phyloP scores from a whole-genome alignment of 2,888 invertebrate genomes.

The Trichogramma dendrolimi region DNA sequence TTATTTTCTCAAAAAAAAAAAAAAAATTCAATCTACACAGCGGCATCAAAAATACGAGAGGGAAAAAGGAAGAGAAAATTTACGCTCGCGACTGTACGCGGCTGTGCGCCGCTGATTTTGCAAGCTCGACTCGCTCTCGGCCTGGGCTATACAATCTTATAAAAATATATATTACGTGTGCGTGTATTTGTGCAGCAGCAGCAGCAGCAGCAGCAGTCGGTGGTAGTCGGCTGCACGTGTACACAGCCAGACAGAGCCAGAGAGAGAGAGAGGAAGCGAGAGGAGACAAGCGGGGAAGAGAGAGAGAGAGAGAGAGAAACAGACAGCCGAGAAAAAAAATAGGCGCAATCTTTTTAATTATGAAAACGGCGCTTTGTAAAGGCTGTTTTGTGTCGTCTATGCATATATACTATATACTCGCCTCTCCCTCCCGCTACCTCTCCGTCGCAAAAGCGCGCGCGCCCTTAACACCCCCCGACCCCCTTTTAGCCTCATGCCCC shows the following conservation, averaged over 20 bases:
- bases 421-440: conserved; percentile 49
- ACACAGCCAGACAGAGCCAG: not conserved
- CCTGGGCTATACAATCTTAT: too few relatives aligned
- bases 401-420: not conserved
- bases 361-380: conserved; percentile 52
- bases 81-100: conserved; percentile 1
- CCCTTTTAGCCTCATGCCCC: not conserved
- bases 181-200: too few relatives aligned
- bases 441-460: not conserved
- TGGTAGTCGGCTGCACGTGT: conserved; percentile 2
- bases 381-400: conserved; percentile 46
- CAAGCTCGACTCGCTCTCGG: not conserved
- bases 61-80: conserved; percentile 5
- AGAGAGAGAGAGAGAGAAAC: conserved; percentile 25
- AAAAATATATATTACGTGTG: too few relatives aligned
- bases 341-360: conserved; percentile 52
- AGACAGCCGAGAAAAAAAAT: conserved; percentile 28
- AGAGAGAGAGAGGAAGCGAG: not conserved
- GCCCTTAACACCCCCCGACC: not conserved
- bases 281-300: conserved; percentile 1
- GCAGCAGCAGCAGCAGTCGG: too few relatives aligned
- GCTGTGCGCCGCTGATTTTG: not conserved
- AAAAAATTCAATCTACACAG: not conserved
- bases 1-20: too few relatives aligned
- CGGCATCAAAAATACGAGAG: too few relatives aligned